phyloP scores from a whole-genome alignment of 2,888 invertebrate genomes.

The Helobdella robusta region DNA sequence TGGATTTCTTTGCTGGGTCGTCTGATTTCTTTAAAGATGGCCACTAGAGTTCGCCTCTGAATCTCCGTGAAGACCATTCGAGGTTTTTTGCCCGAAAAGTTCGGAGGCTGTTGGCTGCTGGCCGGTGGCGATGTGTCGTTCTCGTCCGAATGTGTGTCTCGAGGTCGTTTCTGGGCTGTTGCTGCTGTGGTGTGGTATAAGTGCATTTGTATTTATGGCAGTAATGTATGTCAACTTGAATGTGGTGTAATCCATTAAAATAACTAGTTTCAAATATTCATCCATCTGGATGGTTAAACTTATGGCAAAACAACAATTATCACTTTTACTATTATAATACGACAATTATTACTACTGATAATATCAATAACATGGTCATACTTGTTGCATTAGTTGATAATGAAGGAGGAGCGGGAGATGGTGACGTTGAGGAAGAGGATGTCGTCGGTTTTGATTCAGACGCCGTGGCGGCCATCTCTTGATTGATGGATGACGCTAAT shows the following conservation, averaged over 20 bases:
- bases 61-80: slow-evolving; percentile 99
- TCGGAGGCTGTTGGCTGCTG: too few species aligned
- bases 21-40: slow-evolving; percentile 99
- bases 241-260: too few species aligned
- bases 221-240: too few species aligned
- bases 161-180: not conserved
- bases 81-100: slow-evolving; percentile 68
- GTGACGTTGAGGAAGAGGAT: not conserved
- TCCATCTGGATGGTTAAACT: too few species aligned
- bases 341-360: too few species aligned
- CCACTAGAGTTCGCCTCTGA: slow-evolving; percentile 98
- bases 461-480: not conserved
- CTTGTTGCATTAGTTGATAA: not conserved
- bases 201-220: too few species aligned
- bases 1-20: slow-evolving; percentile 99
- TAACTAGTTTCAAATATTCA: too few species aligned
- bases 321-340: too few species aligned
- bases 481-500: slow-evolving; percentile 4
- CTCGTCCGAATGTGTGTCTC: not conserved
- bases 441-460: not conserved
- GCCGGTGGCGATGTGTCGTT: not conserved
- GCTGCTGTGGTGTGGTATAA: too few species aligned
- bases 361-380: too few species aligned
- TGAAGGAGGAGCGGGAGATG: not conserved
- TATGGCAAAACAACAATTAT: too few species aligned